Evolutionary conservation across 2,888 invertebrate species (phyloP).

Genomic region (Ophion slaviceki): DNA sequence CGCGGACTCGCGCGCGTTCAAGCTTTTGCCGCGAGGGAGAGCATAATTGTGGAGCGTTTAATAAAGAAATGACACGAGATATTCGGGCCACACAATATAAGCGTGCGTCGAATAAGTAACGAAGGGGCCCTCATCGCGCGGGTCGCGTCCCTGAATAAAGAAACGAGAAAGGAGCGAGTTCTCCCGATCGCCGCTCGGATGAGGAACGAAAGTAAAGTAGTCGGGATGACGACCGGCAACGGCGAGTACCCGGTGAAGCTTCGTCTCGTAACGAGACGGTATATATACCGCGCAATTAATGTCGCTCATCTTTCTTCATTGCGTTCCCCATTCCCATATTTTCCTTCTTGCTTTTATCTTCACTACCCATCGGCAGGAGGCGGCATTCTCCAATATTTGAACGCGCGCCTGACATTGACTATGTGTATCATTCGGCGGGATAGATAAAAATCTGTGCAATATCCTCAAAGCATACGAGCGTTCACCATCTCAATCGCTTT

Average conservation of each 20-base stretch:
- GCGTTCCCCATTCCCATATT: slow-evolving; percentile 46
- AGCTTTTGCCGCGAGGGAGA: slow-evolving; percentile 44
- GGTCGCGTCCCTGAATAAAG: slow-evolving; percentile 27
- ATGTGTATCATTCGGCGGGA: not conserved
- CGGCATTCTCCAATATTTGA: slow-evolving; percentile 1
- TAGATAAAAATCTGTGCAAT: not conserved
- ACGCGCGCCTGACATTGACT: not conserved
- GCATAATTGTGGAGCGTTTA: slow-evolving; percentile 74
- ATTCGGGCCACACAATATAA: slow-evolving; percentile 75
- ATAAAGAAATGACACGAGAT: slow-evolving; percentile 79
- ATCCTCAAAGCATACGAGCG: not conserved
- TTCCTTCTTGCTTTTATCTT: slow-evolving; percentile 19
- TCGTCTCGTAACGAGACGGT: slow-evolving; percentile 55
- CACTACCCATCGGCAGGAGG: slow-evolving; percentile 13
- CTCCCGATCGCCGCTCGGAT: not conserved
- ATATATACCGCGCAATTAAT: slow-evolving; percentile 67
- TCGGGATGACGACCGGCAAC: slow-evolving; percentile 9
- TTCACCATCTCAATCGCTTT: not conserved
- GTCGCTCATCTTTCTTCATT: slow-evolving; percentile 63
- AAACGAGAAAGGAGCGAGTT: slow-evolving; percentile 43
- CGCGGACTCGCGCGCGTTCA: slow-evolving; percentile 54
- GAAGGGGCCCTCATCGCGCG: slow-evolving; percentile 33
- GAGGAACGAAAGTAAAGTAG: slow-evolving; percentile 57
- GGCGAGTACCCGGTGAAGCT: slow-evolving; percentile 14
- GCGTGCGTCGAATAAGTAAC: slow-evolving; percentile 66